Conservation (phyloP, 2,888 invertebrate species). For the Drosophila subsilvestris region DNA sequence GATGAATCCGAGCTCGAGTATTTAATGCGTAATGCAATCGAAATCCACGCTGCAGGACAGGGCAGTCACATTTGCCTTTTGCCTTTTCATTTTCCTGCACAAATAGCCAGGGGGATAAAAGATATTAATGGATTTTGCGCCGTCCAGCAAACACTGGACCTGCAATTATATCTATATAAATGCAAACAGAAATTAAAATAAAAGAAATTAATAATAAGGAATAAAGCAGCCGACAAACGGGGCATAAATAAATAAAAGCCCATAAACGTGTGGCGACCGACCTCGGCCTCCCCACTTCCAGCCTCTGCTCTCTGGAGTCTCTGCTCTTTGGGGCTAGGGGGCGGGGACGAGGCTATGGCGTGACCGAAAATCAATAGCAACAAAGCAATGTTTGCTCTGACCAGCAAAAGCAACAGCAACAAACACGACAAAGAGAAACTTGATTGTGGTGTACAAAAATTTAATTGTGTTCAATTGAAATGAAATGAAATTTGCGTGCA, state of each 20-base stretch:
- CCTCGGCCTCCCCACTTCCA: slow-evolving; percentile 11
- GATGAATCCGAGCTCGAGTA: slow-evolving; percentile 37
- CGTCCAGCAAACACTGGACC: slow-evolving; percentile 42
- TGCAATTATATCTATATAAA: slow-evolving; percentile 43
- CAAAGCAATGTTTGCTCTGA: slow-evolving; percentile 20
- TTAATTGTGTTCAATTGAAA: slow-evolving; percentile 71
- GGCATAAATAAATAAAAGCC: slow-evolving; percentile 69
- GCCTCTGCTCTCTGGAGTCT: slow-evolving; percentile 1
- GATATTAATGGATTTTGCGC: slow-evolving; percentile 73
- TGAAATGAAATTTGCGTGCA: slow-evolving; percentile 54
- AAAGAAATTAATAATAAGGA: slow-evolving; percentile 34
- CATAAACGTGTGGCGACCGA: slow-evolving; percentile 40
- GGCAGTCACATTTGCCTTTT: slow-evolving; percentile 40
- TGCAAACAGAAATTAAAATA: slow-evolving; percentile 27
- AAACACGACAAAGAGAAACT: slow-evolving; percentile 46
- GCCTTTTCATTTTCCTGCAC: slow-evolving; percentile 45
- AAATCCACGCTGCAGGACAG: slow-evolving; percentile 31
- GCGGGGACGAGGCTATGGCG: slow-evolving; percentile 3
- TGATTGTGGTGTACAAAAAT: slow-evolving; percentile 62
- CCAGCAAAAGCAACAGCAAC: slow-evolving; percentile 46
- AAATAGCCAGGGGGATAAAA: slow-evolving; percentile 61
- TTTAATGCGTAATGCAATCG: slow-evolving; percentile 51
- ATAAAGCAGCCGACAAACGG: slow-evolving; percentile 47
- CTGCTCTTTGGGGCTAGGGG: neutral
- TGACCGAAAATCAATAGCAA: slow-evolving; percentile 53